phyloP scores from a whole-genome alignment of 2,797 vertebrate genomes.

The Sparus aurata region DNA sequence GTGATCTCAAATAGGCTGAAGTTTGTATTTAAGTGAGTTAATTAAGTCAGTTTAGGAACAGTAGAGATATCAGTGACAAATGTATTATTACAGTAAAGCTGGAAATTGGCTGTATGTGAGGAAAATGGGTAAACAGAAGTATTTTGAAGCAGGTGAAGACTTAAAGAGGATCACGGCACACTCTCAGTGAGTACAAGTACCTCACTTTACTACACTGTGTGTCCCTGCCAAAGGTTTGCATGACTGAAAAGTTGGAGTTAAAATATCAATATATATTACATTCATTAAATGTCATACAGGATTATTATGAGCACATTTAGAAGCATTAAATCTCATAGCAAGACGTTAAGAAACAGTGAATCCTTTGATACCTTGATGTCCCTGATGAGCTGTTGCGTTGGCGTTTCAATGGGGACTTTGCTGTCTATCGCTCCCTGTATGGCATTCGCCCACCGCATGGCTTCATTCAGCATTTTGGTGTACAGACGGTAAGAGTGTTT shows the following conservation, averaged over 20 bases:
- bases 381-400: constrained; percentile 94
- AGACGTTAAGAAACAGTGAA: neutral
- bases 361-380: constrained; percentile 91
- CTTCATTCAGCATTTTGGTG: constrained; percentile 93
- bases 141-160: constrained; percentile 16
- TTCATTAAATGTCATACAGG: constrained; percentile 13
- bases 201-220: constrained; percentile 82
- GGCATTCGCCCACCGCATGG: constrained; percentile 93
- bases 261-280: neutral
- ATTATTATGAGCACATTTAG: neutral
- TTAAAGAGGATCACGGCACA: constrained; percentile 68
- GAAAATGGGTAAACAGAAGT: constrained; percentile 4
- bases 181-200: constrained; percentile 76
- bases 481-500: constrained; percentile 95
- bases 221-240: constrained; percentile 76
- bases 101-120: constrained; percentile 14
- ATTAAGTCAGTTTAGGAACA: constrained; percentile 1
- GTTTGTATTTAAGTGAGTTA: neutral
- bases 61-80: neutral
- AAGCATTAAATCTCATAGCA: neutral
- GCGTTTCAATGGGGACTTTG: constrained; percentile 95
- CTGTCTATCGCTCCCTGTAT: constrained; percentile 93
- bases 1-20: neutral
- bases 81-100: constrained; percentile 7
- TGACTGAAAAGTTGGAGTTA: constrained; percentile 70